Evolutionary conservation across 2,113 vertebrate species (phyloP), one percentile per base, ranked within the genome.

Genomic region (Philantomba maxwellii): DNA sequence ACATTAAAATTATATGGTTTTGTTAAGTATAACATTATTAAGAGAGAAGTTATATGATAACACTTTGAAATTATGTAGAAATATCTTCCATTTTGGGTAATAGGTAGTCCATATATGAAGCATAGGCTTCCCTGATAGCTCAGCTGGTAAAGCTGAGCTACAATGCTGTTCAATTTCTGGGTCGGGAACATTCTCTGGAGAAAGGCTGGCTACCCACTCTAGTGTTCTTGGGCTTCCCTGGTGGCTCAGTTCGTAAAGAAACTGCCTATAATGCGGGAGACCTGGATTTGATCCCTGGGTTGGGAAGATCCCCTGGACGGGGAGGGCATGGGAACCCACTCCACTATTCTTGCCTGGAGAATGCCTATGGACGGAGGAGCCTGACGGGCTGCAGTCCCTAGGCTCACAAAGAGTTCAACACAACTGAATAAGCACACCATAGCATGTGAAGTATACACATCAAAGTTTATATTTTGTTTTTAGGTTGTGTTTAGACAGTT

Each of bases 391-490:
- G 66, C 66, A 39, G 5, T 39, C 66, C 66, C 6, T 25, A 73
- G 66, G 66, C 36, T 73, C 66, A 25, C 66, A 73, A 70, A 70
- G 66, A 73, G 21, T 73, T 73, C 2, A 0, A 73, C 36, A 73
- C 36, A 73, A 73, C 36, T 73, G 10, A 73, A 39, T 73, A 36
- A 73, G 66, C 11, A 73, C 36, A 39, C 19, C 66, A 73, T 73
- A 73, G 66, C 66, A 36, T 36, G 66, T 73, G 58, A 57, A 80
- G 6, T 84, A 70, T 62, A 80, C 12, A 87, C 53, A 66, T 90
- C 60, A 25, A 82, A 91, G 39, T 96, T 93, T 70, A 13, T 95
- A 49, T 85, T 94, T 95, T 96, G 21, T 21, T 78, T 88, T 96
- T 80, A 87, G 26, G 51, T 78, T 45, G 55, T 80, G 7, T 95